Percentiles rank a stretch among this genome's conserved stretches.
These are phyloP conservation scores for Philopotamus ludificatus DNA, from an alignment of 1,140 invertebrate species.

Conservation along the genomic window DNA sequence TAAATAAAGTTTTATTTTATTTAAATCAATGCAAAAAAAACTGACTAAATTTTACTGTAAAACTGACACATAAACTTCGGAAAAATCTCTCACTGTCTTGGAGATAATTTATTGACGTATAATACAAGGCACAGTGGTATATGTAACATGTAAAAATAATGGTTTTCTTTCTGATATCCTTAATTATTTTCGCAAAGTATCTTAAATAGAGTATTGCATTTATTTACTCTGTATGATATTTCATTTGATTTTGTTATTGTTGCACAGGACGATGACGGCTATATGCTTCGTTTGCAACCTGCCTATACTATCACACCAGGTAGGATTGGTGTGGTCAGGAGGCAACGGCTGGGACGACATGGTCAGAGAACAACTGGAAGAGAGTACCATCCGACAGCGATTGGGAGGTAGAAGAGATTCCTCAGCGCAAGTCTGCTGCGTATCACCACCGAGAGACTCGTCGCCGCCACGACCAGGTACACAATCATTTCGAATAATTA, in stretches of 20 bases:
- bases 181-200: neutral
- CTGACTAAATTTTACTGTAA: too few relatives aligned
- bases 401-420: slow-evolving; percentile 81
- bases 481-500: neutral
- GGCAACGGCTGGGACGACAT: slow-evolving; percentile 92
- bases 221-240: neutral
- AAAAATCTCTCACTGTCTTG: neutral
- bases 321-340: slow-evolving; percentile 87
- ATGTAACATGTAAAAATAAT: neutral
- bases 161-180: neutral
- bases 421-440: slow-evolving; percentile 81
- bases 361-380: slow-evolving; percentile 79
- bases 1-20: too few relatives aligned
- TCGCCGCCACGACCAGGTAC: slow-evolving; percentile 48
- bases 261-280: slow-evolving; percentile 81
- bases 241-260: neutral
- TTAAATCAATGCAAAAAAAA: too few relatives aligned
- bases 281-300: slow-evolving; percentile 95
- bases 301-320: slow-evolving; percentile 90
- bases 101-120: neutral
- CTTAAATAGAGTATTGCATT: neutral
- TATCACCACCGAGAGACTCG: slow-evolving; percentile 73
- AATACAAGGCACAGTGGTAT: neutral
- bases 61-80: too few relatives aligned
- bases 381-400: slow-evolving; percentile 76